Percentiles rank a stretch among this genome's conserved stretches.
phyloP scores from a whole-genome alignment of 2,888 invertebrate genomes.

The Meandrusa payeni region DNA sequence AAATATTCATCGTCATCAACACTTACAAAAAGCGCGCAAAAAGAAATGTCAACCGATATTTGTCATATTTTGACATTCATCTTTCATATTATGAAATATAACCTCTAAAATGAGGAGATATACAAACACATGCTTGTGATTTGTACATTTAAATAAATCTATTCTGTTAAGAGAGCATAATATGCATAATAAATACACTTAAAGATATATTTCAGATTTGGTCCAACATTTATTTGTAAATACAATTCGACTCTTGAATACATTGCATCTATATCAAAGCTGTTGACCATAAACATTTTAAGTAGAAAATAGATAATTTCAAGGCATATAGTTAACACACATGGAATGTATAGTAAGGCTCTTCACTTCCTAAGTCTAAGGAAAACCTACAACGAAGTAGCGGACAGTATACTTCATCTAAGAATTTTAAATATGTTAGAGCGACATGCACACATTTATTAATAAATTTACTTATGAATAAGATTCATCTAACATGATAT shows the following conservation, averaged over 20 bases:
- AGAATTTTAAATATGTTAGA: not conserved
- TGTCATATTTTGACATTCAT: no score
- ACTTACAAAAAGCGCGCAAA: no score
- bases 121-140: no score
- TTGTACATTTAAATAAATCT: constrained; percentile 1
- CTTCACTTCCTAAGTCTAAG: constrained; percentile 66
- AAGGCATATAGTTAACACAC: constrained; percentile 69
- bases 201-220: constrained; percentile 52
- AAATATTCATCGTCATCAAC: no score
- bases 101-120: no score
- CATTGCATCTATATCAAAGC: constrained; percentile 13
- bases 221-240: constrained; percentile 61
- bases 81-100: no score
- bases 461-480: not conserved
- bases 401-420: constrained; percentile 22
- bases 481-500: no score
- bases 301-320: constrained; percentile 59
- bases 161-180: constrained; percentile 24
- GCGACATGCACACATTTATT: not conserved
- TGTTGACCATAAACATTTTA: constrained; percentile 38
- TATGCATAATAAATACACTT: constrained; percentile 40
- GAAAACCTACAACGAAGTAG: constrained; percentile 36
- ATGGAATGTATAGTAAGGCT: constrained; percentile 78
- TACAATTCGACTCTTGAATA: constrained; percentile 34
- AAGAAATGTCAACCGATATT: no score